These are phyloP conservation scores for Silurus lanzhouensis DNA, from an alignment of 2,797 vertebrate species.

Conservation along the genomic window DNA sequence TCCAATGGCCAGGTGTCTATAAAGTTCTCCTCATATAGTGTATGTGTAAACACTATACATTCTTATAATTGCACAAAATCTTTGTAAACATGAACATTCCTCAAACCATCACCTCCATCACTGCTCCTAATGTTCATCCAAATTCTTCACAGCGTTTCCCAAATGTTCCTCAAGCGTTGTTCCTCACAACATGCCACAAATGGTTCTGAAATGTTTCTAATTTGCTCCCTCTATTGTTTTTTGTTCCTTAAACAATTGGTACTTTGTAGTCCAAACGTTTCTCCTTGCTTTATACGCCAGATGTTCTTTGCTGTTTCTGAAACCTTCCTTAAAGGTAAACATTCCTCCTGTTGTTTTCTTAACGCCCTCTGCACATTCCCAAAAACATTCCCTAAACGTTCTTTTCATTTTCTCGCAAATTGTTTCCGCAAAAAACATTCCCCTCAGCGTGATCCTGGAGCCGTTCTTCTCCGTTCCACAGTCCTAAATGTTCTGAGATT, in stretches of 20 bases:
- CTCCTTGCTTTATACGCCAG: background rate
- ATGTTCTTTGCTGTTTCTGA: background rate
- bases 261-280: background rate
- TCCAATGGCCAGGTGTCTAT: no score
- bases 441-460: background rate
- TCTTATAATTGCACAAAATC: background rate
- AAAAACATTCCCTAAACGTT: background rate
- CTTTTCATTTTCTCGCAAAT: background rate
- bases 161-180: background rate
- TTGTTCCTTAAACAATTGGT: background rate
- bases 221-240: background rate
- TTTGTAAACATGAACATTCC: background rate
- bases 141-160: background rate
- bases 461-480: background rate
- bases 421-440: background rate
- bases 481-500: background rate
- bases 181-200: slow-evolving; percentile 47
- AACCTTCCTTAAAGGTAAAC: background rate
- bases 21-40: no score
- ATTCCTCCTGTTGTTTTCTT: background rate
- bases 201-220: background rate
- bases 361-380: background rate
- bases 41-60: no score
- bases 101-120: background rate
- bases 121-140: background rate